Conservation (phyloP, 2,113 vertebrate genomes). For the Neoarius graeffei region DNA sequence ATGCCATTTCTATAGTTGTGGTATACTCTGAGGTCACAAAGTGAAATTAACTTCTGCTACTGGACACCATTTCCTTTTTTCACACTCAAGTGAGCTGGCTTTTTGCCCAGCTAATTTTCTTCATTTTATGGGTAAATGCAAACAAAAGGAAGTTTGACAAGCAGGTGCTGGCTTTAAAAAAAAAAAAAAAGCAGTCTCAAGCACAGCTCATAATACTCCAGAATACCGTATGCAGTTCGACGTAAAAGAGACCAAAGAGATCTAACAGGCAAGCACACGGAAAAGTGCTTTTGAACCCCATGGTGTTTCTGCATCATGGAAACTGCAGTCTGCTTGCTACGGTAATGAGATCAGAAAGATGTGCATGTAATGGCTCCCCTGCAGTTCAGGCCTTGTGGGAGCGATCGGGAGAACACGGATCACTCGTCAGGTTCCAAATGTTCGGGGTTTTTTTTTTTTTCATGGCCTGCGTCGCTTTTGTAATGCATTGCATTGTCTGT, state of each 20-base stretch:
- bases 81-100: neutral
- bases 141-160: neutral
- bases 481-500: neutral
- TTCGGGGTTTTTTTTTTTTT: conserved; percentile 5
- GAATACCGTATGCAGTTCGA: neutral
- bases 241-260: neutral
- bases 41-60: neutral
- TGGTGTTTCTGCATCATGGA: conserved; percentile 26
- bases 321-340: conserved; percentile 61
- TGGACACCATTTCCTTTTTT: neutral
- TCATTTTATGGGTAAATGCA: neutral
- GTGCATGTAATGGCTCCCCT: conserved; percentile 73
- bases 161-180: neutral
- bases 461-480: conserved; percentile 2
- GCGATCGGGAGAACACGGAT: conserved; percentile 35
- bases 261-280: conserved; percentile 42
- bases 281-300: conserved; percentile 6
- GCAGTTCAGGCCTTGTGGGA: conserved; percentile 70
- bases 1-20: neutral
- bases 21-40: neutral
- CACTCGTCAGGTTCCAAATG: conserved; percentile 34
- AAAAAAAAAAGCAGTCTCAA: neutral
- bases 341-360: conserved; percentile 75
- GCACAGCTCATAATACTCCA: neutral
- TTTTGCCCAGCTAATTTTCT: conserved; percentile 4